phyloP scores from a whole-genome alignment of 2,113 vertebrate species.

The Gambusia holbrooki region DNA sequence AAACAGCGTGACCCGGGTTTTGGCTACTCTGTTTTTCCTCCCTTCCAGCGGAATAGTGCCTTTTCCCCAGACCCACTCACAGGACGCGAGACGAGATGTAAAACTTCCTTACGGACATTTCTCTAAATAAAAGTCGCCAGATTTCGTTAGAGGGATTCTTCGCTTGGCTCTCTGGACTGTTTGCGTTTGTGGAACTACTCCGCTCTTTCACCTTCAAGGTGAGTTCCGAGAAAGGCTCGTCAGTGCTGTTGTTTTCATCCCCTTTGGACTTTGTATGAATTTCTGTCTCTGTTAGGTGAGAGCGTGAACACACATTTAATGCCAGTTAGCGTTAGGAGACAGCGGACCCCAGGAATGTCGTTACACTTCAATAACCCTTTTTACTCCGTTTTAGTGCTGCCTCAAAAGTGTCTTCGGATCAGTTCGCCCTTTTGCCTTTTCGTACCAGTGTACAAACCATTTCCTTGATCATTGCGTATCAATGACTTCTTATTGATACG shows the following conservation, averaged over 20 bases:
- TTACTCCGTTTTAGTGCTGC: too few species aligned
- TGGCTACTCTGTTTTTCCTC: too few species aligned
- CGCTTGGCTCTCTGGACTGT: conserved; percentile 38
- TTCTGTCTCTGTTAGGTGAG: neutral
- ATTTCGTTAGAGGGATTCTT: conserved; percentile 22
- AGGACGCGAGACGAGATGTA: conserved; percentile 58
- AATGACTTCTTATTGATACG: neutral
- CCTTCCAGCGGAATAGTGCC: conserved; percentile 64
- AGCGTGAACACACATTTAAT: neutral
- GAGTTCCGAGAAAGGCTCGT: conserved; percentile 61
- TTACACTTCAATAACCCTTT: neutral
- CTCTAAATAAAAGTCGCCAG: neutral
- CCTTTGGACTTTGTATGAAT: neutral
- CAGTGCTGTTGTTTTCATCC: neutral
- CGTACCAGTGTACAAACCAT: neutral
- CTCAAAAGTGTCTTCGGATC: too few species aligned
- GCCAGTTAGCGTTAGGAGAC: neutral
- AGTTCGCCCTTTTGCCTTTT: neutral
- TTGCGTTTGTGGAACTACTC: conserved; percentile 34
- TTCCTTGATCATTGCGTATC: neutral
- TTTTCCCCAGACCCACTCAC: conserved; percentile 26
- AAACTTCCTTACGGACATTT: conserved; percentile 71
- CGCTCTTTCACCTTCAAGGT: conserved; percentile 68
- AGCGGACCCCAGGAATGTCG: neutral
- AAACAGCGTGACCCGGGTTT: conserved; percentile 16